Evolutionary conservation across 1,140 invertebrate genomes (phyloP).

Genomic region (Drosophila biarmipes): DNA sequence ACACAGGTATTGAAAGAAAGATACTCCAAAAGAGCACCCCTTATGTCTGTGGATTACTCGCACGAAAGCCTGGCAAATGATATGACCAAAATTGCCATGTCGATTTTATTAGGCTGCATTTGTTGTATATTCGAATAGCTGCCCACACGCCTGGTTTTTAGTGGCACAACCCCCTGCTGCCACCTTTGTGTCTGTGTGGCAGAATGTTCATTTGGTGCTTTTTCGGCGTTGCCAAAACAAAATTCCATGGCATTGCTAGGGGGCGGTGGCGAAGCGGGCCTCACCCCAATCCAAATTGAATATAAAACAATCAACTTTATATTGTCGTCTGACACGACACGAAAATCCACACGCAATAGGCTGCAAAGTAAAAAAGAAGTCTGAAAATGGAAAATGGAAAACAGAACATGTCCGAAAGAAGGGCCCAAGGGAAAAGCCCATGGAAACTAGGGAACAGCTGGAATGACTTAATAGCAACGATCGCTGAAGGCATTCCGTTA

Average conservation of each 20-base stretch:
- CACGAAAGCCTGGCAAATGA: conserved; percentile 19
- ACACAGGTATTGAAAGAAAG: no score
- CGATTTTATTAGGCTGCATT: conserved; percentile 39
- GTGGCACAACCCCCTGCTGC: conserved; percentile 28
- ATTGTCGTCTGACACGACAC: conserved; percentile 79
- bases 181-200: conserved; percentile 40
- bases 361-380: conserved; percentile 6
- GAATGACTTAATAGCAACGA: conserved; percentile 31
- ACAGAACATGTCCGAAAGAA: neutral
- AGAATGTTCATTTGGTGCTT: conserved; percentile 59
- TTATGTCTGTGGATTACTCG: no score
- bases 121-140: conserved; percentile 4
- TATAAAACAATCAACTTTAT: conserved; percentile 74
- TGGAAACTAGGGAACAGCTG: conserved; percentile 17
- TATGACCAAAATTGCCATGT: conserved; percentile 45
- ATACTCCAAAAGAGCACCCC: no score
- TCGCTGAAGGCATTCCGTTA: conserved; percentile 13
- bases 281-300: conserved; percentile 62
- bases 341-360: conserved; percentile 24
- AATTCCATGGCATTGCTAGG: conserved; percentile 59
- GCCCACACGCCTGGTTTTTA: conserved; percentile 5
- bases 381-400: neutral
- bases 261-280: conserved; percentile 1
- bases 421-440: conserved; percentile 2
- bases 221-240: conserved; percentile 75